A percentile compares a stretch with the other conserved stretches of the same genome.
Evolutionary conservation across 2,113 vertebrate species (phyloP).

Genomic region (Alces alces): DNA sequence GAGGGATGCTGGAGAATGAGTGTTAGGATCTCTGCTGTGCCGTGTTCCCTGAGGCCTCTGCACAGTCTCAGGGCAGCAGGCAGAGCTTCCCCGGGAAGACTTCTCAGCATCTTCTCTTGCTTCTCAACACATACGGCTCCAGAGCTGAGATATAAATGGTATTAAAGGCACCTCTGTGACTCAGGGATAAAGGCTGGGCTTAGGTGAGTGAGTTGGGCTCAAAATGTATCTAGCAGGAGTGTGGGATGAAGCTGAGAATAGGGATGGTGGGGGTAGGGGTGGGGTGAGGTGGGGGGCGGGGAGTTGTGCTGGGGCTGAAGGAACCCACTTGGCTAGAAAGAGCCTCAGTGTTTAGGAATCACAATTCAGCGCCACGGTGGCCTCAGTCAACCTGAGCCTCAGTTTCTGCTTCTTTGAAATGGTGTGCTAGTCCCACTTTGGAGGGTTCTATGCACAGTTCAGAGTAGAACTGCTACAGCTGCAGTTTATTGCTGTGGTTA

Average conservation of each 20-base stretch:
- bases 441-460: not conserved
- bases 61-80: not conserved
- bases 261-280: not conserved
- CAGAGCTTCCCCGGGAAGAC: not conserved
- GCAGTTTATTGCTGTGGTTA: fast-evolving
- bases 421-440: not conserved
- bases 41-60: not conserved
- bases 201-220: not conserved
- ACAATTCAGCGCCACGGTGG: not conserved
- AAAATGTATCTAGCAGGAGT: not conserved
- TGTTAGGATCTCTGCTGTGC: fast-evolving
- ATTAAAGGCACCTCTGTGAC: not conserved
- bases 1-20: not conserved
- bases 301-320: not conserved
- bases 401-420: not conserved
- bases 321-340: not conserved
- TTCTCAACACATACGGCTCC: not conserved
- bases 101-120: not conserved
- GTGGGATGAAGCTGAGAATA: not conserved
- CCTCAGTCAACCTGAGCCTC: not conserved
- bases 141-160: not conserved
- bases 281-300: too few relatives aligned
- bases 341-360: not conserved
- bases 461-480: fast-evolving
- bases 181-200: not conserved